These are phyloP conservation scores for Stenopsyche tienmushanensis DNA, from an alignment of 1,140 invertebrate genomes.

Conservation along the genomic window DNA sequence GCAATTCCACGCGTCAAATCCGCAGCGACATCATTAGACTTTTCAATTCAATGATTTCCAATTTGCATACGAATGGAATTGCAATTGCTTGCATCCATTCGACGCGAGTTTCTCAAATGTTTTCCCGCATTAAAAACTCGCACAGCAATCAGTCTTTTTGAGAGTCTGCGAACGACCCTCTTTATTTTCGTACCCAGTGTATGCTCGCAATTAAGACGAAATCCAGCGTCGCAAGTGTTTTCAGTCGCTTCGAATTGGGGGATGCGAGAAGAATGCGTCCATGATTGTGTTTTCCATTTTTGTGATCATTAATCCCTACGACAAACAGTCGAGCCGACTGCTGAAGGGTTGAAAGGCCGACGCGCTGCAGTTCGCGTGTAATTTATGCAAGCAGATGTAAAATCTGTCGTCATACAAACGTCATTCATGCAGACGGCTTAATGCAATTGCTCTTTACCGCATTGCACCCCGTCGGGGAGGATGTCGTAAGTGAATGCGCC, in stretches of 20 bases:
- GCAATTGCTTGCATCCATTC: not conserved
- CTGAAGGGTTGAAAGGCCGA: no score
- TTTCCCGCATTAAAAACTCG: no score
- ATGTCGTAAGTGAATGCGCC: not conserved
- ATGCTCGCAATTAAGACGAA: no score
- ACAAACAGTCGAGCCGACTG: no score
- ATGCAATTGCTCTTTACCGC: constrained; percentile 13
- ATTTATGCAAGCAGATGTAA: not conserved
- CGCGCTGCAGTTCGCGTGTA: not conserved
- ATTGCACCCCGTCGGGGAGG: not conserved
- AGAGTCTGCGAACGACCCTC: no score
- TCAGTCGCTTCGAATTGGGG: no score
- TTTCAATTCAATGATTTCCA: not conserved
- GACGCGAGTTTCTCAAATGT: no score
- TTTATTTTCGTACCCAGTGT: no score
- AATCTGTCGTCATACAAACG: not conserved
- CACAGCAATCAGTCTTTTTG: no score
- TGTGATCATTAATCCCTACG: no score
- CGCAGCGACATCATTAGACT: not conserved
- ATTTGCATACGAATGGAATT: not conserved
- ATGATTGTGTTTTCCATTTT: no score
- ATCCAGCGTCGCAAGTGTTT: not conserved
- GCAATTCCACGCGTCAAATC: not conserved
- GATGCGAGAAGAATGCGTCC: no score
- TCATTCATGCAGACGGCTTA: constrained; percentile 8